Evolutionary conservation across 2,888 invertebrate genomes (phyloP).

Genomic region (Phytoseiulus persimilis): DNA sequence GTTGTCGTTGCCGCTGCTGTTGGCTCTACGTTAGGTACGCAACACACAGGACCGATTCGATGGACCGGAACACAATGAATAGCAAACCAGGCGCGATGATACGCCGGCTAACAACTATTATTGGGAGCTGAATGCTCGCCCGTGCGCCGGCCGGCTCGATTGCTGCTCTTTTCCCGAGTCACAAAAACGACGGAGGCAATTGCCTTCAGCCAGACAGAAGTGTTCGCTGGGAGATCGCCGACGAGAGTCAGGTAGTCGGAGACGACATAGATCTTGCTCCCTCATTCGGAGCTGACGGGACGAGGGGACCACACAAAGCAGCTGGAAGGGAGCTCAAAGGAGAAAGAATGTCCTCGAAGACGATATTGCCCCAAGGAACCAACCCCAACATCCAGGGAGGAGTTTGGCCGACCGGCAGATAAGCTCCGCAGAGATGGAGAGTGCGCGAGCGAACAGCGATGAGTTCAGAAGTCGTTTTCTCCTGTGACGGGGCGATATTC

Average conservation of each 20-base stretch:
- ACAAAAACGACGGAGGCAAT: constrained; percentile 5
- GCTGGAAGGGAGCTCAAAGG: constrained; percentile 15
- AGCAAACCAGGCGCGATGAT: background rate
- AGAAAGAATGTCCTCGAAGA: constrained; percentile 37
- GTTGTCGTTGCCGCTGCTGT: background rate
- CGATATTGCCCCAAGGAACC: background rate
- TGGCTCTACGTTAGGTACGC: background rate
- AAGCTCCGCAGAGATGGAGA: background rate
- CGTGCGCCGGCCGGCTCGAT: background rate
- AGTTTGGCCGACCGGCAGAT: background rate
- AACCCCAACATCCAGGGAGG: background rate
- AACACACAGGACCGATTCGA: background rate
- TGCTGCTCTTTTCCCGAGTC: background rate
- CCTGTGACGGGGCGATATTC: background rate
- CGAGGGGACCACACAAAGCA: background rate
- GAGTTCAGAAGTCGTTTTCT: background rate
- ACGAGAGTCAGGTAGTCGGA: background rate
- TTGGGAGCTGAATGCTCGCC: background rate
- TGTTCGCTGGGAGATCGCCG: background rate
- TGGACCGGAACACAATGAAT: background rate
- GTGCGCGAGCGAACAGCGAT: background rate
- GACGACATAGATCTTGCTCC: constrained; percentile 5
- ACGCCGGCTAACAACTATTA: background rate
- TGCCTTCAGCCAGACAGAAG: background rate
- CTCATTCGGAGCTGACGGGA: background rate